These are phyloP conservation scores for Greenwoodochromis staneri DNA, from an alignment of 2,113 vertebrate species.

Conservation along the genomic window DNA sequence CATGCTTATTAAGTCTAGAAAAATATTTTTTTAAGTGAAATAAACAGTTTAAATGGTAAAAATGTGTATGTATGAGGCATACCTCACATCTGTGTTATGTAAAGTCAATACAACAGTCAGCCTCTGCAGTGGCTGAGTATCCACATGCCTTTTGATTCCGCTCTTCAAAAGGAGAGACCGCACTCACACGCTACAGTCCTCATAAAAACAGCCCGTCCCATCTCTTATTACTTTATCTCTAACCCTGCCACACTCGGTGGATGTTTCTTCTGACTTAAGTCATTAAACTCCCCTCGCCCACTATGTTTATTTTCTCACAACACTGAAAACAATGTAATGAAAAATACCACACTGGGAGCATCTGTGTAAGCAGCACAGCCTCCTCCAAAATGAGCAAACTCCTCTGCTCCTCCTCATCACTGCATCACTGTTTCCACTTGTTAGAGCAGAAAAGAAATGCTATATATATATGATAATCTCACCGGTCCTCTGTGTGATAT, in stretches of 20 bases:
- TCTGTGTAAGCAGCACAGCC: not conserved
- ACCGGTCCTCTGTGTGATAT: not conserved
- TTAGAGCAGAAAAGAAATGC: not conserved
- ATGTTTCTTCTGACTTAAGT: slow-evolving; percentile 18
- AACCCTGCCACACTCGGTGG: slow-evolving; percentile 2
- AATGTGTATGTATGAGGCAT: not conserved
- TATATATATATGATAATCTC: not conserved
- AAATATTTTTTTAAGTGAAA: not conserved
- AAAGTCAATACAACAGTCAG: slow-evolving; percentile 46
- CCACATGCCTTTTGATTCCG: slow-evolving; percentile 39
- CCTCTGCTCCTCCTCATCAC: not conserved
- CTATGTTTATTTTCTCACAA: not conserved
- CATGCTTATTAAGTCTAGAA: not conserved
- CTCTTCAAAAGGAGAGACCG: slow-evolving; percentile 31
- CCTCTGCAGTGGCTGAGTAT: slow-evolving; percentile 36
- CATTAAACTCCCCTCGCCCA: not conserved
- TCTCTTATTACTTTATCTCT: slow-evolving; percentile 38
- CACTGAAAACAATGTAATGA: slow-evolving; percentile 15
- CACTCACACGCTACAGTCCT: slow-evolving; percentile 1
- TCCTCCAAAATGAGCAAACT: not conserved
- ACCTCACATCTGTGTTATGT: slow-evolving; percentile 18
- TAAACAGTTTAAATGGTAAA: not conserved
- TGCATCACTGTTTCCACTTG: not conserved
- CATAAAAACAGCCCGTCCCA: slow-evolving; percentile 13
- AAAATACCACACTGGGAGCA: slow-evolving; percentile 6